These are phyloP conservation scores for Umimayanthus chanpuru DNA, from an alignment of 92 coral and sea anemone species.

Conservation along the genomic window DNA sequence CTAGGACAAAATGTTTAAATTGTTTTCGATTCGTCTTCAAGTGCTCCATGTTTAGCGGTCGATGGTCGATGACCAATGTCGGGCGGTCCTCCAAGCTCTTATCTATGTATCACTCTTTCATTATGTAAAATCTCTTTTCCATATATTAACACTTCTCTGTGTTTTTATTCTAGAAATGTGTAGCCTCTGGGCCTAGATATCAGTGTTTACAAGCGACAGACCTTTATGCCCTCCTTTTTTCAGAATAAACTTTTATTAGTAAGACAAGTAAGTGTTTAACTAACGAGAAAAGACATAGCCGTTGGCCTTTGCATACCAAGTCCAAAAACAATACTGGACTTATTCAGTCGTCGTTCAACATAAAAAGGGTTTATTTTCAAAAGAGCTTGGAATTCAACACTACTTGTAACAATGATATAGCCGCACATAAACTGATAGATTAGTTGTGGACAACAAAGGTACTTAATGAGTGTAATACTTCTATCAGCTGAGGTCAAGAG, in stretches of 20 bases:
- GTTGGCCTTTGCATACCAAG: background rate
- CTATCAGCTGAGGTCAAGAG: constrained; percentile 8
- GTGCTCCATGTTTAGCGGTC: background rate
- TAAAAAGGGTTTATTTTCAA: background rate
- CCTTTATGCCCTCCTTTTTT: background rate
- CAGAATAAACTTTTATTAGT: background rate
- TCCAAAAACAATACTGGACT: background rate
- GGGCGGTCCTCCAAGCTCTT: background rate
- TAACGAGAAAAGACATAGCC: background rate
- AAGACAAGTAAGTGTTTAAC: background rate
- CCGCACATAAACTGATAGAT: background rate
- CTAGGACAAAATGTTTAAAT: background rate
- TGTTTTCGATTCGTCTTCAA: background rate
- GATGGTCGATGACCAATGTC: background rate
- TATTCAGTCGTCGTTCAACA: background rate
- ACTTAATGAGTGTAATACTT: background rate
- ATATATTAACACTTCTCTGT: background rate
- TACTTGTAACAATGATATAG: background rate
- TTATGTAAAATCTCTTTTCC: background rate
- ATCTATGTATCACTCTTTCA: background rate
- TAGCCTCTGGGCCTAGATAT: background rate
- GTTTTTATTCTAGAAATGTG: background rate
- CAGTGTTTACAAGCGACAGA: background rate
- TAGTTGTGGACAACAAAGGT: background rate
- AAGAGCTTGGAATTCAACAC: background rate